phyloP scores from a whole-genome alignment of 2,113 vertebrate genomes.

The Carassius gibelio region DNA sequence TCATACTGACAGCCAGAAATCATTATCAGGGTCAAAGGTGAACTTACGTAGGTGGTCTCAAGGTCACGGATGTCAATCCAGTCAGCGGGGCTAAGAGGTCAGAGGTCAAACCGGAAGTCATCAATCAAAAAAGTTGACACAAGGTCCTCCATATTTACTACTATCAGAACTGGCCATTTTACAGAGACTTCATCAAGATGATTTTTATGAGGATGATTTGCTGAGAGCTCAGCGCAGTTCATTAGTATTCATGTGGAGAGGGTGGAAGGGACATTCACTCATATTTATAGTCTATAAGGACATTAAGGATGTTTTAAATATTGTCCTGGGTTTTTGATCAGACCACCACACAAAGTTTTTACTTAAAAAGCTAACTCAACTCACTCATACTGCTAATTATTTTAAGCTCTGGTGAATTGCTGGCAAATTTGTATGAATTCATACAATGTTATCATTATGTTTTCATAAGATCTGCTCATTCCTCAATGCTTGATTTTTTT shows the following conservation, averaged over 20 bases:
- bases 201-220: conserved; percentile 19
- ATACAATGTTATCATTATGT: not conserved
- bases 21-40: too few species aligned
- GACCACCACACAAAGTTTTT: not conserved
- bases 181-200: not conserved
- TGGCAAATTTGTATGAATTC: not conserved
- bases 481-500: too few species aligned
- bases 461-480: not conserved
- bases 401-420: not conserved
- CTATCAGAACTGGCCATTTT: not conserved
- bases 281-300: conserved; percentile 8
- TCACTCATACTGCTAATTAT: not conserved
- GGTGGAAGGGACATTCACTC: conserved; percentile 1
- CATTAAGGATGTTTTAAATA: not conserved
- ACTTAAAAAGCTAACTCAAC: not conserved
- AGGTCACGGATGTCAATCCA: too few species aligned
- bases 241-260: conserved; percentile 22
- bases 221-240: not conserved
- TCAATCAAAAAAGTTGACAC: too few species aligned
- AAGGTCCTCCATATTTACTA: too few species aligned
- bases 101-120: too few species aligned
- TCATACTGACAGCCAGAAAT: too few species aligned
- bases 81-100: too few species aligned
- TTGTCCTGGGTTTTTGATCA: not conserved
- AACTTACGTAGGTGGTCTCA: too few species aligned